Percentiles rank a stretch among this genome's conserved stretches.
Conservation (phyloP, 2,113 vertebrate species). For the Synchiropus splendidus region DNA sequence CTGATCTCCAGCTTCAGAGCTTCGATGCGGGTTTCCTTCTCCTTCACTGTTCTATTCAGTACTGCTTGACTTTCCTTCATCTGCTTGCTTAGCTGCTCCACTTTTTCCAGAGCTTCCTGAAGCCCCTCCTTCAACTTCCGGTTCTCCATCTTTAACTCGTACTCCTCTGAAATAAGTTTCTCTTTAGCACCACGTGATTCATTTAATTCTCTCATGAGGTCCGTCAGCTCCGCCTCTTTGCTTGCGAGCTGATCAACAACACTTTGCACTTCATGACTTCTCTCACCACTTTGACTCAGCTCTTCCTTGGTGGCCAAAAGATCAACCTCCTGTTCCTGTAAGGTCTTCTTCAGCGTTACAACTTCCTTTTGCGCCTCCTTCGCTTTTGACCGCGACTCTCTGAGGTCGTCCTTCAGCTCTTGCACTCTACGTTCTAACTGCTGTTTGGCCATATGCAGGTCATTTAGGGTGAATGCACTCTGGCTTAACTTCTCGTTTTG, state of each 20-base stretch:
- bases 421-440: constrained; percentile 70
- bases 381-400: constrained; percentile 61
- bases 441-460: constrained; percentile 76
- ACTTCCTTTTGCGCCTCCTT: constrained; percentile 62
- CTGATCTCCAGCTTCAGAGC: constrained; percentile 78
- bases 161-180: constrained; percentile 66
- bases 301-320: constrained; percentile 51
- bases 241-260: constrained; percentile 48
- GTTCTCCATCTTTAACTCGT: constrained; percentile 76
- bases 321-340: constrained; percentile 70
- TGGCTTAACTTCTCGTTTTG: constrained; percentile 74
- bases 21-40: constrained; percentile 75
- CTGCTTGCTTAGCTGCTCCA: constrained; percentile 65
- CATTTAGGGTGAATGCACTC: constrained; percentile 73
- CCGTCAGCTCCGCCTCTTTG: constrained; percentile 66
- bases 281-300: constrained; percentile 38
- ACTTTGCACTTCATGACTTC: constrained; percentile 19
- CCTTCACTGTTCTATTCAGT: constrained; percentile 63
- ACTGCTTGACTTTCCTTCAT: constrained; percentile 63
- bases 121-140: constrained; percentile 58
- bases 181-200: constrained; percentile 68
- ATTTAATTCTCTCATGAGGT: constrained; percentile 65
- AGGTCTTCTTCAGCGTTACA: constrained; percentile 57
- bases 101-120: constrained; percentile 18
- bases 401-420: constrained; percentile 72